Evolutionary conservation across 2,888 invertebrate genomes (phyloP).

Genomic region (Scaptodrosophila latifasciaeformis): DNA sequence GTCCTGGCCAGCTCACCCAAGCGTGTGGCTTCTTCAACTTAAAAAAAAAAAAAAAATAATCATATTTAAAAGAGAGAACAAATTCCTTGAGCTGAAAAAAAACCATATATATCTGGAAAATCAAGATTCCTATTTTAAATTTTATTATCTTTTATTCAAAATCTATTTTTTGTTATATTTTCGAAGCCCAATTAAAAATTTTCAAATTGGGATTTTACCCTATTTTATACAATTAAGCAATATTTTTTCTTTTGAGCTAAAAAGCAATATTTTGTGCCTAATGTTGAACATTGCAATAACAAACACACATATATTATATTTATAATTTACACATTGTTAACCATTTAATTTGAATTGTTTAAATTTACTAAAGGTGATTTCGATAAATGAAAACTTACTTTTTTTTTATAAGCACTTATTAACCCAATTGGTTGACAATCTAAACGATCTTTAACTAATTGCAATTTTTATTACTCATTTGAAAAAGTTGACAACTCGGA

Average conservation of each 20-base stretch:
- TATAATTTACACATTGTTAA: conserved; percentile 39
- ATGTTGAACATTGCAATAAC: conserved; percentile 71
- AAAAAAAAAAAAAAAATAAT: conserved; percentile 33
- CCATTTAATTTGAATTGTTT: background rate
- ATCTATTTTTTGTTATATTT: background rate
- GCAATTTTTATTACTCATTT: background rate
- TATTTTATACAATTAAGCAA: conserved; percentile 49
- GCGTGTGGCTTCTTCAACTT: conserved; percentile 64
- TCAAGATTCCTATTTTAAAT: too few species aligned
- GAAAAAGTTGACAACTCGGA: too few species aligned
- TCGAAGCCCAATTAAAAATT: too few species aligned
- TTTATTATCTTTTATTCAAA: conserved; percentile 2
- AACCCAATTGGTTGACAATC: conserved; percentile 43
- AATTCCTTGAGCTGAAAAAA: conserved; percentile 1
- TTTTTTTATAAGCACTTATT: too few species aligned
- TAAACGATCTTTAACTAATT: conserved; percentile 13
- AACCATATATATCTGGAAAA: too few species aligned
- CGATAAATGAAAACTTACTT: too few species aligned
- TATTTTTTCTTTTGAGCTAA: conserved; percentile 43
- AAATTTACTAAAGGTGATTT: too few species aligned
- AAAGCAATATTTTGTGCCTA: conserved; percentile 72
- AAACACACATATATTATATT: conserved; percentile 24
- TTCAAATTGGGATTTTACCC: conserved; percentile 2
- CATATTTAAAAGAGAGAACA: conserved; percentile 7
- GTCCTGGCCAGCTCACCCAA: conserved; percentile 77